A percentile compares a stretch with the other conserved stretches of the same genome.
phyloP scores from a whole-genome alignment of 2,888 invertebrate genomes.

The Galerucella calmariensis region DNA sequence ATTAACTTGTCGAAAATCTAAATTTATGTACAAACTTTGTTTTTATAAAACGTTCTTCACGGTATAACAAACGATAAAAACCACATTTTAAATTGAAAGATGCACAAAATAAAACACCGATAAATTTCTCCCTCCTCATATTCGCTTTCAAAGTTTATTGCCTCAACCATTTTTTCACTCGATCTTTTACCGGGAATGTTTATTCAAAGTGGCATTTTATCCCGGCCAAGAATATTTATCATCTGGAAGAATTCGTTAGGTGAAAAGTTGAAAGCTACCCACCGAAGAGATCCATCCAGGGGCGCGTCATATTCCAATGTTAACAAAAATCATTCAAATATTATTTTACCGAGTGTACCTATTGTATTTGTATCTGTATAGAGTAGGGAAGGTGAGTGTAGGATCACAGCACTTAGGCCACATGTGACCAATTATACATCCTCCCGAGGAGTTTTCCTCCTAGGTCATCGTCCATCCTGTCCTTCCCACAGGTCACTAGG shows the following conservation, averaged over 20 bases:
- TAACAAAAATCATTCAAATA: no score
- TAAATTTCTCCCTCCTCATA: slow-evolving; percentile 29
- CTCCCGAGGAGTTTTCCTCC: no score
- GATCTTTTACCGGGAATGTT: slow-evolving; percentile 26
- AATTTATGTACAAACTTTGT: not conserved
- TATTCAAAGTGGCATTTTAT: slow-evolving; percentile 37
- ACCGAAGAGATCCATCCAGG: slow-evolving; percentile 22
- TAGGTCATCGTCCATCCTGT: no score
- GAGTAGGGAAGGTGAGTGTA: no score
- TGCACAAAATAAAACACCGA: slow-evolving; percentile 24
- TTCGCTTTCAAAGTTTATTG: slow-evolving; percentile 24
- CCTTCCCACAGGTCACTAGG: no score
- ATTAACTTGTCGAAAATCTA: not conserved
- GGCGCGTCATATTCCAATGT: not conserved
- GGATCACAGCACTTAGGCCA: no score
- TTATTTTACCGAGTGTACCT: no score
- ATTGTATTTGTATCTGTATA: no score
- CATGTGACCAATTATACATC: no score
- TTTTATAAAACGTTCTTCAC: not conserved
- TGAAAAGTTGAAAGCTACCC: slow-evolving; percentile 44
- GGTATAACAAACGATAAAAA: slow-evolving; percentile 19
- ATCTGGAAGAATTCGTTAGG: slow-evolving; percentile 39
- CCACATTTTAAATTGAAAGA: slow-evolving; percentile 19
- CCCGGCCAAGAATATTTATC: slow-evolving; percentile 33
- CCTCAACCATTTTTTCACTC: slow-evolving; percentile 27